Evolutionary conservation across 2,113 vertebrate genomes (phyloP), one percentile per base, ranked within the genome.

Genomic region (Tetraodon nigroviridis): DNA sequence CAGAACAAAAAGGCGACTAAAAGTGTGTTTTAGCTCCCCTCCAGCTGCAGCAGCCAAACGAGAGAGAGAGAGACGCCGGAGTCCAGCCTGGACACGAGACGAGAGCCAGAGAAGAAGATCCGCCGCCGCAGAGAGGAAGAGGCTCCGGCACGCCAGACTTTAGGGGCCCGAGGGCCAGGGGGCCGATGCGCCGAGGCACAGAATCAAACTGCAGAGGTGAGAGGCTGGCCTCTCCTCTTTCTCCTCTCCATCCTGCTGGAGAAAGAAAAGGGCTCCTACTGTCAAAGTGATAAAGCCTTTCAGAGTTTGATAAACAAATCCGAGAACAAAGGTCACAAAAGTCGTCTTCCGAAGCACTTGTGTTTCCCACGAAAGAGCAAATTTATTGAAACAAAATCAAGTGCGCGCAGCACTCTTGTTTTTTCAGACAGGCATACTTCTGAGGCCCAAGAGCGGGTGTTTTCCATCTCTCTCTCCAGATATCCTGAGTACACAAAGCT

Each of bases 331-430:
- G 85, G 83, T 91, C 90, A 90, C 90, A 94, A 91, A 91, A 90
- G 82, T 84, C 89, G 92, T 93, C 90, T 90, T 95, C 93, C 94
- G 85, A 97, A 87, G 94, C 95, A 95, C 92, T 84, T 72, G 83
- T 74, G 80, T 89, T 90, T 94, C 94, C 95, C 93, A 95, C 93
- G 94, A 95, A 95, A 95, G 93, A 96, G 94, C 92, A 94, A 89
- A 96, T 99, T 98, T 98, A 98, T 98, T 98, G 91, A 97, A 90
- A 97, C 93, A 86, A 83, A 87, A 83, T 91, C 91, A 90, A 93
- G 92, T 91, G 93, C 93, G 87, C 90, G 92, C 85, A 86, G 93
- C 93, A 93, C 88, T n/a, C 86, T 46, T 16, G 65, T 58, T 66
- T 57, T 80, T 76, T 79, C 89, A 92, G 92, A 95, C 93, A 95